Evolutionary conservation across 1,140 invertebrate genomes (phyloP).

Genomic region (Eupeodes corollae): DNA sequence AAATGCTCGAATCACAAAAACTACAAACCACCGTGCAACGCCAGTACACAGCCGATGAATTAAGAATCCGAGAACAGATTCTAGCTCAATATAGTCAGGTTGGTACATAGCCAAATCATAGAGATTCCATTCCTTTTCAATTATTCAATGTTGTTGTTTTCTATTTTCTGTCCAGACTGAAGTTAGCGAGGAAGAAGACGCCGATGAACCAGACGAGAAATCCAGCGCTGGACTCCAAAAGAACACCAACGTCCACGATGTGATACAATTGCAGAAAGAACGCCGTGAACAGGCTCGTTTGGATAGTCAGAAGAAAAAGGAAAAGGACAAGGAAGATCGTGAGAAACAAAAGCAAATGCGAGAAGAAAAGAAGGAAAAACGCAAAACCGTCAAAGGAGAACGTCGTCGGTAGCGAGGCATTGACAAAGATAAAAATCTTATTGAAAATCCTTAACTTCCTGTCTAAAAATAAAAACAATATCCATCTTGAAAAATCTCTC

Average conservation of each 20-base stretch:
- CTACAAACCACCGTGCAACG: slow-evolving; percentile 48
- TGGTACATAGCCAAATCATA: slow-evolving; percentile 4
- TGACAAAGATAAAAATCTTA: neutral
- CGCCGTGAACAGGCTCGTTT: slow-evolving; percentile 62
- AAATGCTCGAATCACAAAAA: slow-evolving; percentile 59
- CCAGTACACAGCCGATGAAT: slow-evolving; percentile 67
- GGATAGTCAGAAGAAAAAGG: slow-evolving; percentile 72
- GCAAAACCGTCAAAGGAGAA: slow-evolving; percentile 77
- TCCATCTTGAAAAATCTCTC: too few species aligned
- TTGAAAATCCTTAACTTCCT: neutral
- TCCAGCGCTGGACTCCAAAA: slow-evolving; percentile 38
- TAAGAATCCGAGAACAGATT: slow-evolving; percentile 67
- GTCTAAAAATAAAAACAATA: too few species aligned
- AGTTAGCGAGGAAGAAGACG: slow-evolving; percentile 29
- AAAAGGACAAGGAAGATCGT: slow-evolving; percentile 78
- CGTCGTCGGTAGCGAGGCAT: slow-evolving; percentile 58
- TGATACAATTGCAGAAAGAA: slow-evolving; percentile 60
- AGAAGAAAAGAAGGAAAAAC: slow-evolving; percentile 80
- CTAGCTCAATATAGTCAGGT: slow-evolving; percentile 69
- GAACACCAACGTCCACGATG: slow-evolving; percentile 66
- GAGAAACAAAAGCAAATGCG: slow-evolving; percentile 69
- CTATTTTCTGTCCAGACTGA: slow-evolving; percentile 19
- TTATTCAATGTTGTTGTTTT: neutral
- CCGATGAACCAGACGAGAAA: slow-evolving; percentile 38
- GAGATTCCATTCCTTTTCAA: neutral